These are phyloP conservation scores for Spinus olivaceus DNA, from an alignment of 2,797 vertebrate genomes.

Conservation along the genomic window DNA sequence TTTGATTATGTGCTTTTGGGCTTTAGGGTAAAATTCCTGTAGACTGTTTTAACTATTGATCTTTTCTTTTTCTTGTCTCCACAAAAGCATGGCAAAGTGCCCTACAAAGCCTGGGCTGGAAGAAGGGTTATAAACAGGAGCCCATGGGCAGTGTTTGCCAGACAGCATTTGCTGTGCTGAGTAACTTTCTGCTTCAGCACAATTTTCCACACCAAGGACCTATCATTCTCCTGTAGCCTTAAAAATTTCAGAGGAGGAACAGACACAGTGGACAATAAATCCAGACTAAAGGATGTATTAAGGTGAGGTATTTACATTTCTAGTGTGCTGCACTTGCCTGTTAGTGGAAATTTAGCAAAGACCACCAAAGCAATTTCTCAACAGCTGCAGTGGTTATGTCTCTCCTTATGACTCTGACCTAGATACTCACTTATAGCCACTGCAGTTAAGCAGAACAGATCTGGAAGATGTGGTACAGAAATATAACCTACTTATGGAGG, in stretches of 20 bases:
- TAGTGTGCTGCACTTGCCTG: not conserved
- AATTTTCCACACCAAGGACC: not conserved
- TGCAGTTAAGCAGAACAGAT: not conserved
- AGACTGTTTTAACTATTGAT: not conserved
- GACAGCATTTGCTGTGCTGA: not conserved
- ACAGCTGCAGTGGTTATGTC: not conserved
- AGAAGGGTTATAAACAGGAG: conserved; percentile 12
- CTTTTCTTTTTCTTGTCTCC: not conserved
- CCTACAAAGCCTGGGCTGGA: not conserved
- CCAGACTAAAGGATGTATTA: not conserved
- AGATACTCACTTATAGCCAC: not conserved
- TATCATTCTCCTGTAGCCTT: not conserved
- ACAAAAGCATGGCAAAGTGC: not conserved
- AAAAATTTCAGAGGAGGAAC: conserved; percentile 13
- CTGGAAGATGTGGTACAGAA: not conserved
- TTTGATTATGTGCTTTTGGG: not conserved
- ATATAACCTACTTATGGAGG: not conserved
- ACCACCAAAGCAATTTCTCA: not conserved
- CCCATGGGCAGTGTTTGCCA: not conserved
- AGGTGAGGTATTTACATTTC: not conserved
- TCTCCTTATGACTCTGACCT: not conserved
- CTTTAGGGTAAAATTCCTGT: not conserved
- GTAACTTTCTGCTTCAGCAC: not conserved
- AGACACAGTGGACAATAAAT: not conserved
- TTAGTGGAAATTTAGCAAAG: not conserved